A percentile compares a stretch with the other conserved stretches of the same genome.
These are phyloP conservation scores for Tribolium madens DNA, from an alignment of 1,140 invertebrate genomes.

Conservation along the genomic window DNA sequence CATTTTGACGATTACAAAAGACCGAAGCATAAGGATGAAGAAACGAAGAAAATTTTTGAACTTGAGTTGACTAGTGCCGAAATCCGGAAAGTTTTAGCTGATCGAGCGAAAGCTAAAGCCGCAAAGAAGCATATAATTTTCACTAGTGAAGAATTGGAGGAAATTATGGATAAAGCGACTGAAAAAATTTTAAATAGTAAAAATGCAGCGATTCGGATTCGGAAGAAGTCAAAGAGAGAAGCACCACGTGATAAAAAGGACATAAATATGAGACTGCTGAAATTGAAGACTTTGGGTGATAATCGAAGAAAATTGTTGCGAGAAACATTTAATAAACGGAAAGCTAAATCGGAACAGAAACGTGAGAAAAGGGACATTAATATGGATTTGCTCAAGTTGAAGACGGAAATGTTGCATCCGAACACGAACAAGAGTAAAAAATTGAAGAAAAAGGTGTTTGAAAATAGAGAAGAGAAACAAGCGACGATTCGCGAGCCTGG, in stretches of 20 bases:
- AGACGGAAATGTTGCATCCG: slow-evolving; percentile 1
- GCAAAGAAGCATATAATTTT: slow-evolving; percentile 58
- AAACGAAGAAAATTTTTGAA: slow-evolving; percentile 37
- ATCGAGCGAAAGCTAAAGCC: slow-evolving; percentile 56
- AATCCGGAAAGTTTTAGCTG: slow-evolving; percentile 56
- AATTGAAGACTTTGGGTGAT: slow-evolving; percentile 48
- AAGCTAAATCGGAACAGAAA: background rate
- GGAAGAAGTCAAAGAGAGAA: slow-evolving; percentile 4
- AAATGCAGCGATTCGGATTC: slow-evolving; percentile 2
- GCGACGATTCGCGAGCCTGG: slow-evolving; percentile 5
- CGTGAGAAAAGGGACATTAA: slow-evolving; percentile 54
- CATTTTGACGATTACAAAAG: background rate
- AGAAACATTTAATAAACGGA: background rate
- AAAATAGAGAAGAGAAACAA: slow-evolving; percentile 12
- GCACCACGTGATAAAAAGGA: slow-evolving; percentile 44
- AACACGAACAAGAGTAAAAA: slow-evolving; percentile 11
- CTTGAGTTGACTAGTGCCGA: slow-evolving; percentile 57
- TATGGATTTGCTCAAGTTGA: slow-evolving; percentile 51
- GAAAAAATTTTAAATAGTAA: slow-evolving; percentile 48
- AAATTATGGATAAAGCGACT: slow-evolving; percentile 55
- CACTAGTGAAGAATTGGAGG: slow-evolving; percentile 57
- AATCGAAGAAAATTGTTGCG: slow-evolving; percentile 16
- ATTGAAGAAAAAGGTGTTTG: background rate
- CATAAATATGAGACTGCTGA: slow-evolving; percentile 54
- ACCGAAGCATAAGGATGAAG: background rate